phyloP scores from a whole-genome alignment of 2,113 vertebrate species.

The Morphnarchus princeps region DNA sequence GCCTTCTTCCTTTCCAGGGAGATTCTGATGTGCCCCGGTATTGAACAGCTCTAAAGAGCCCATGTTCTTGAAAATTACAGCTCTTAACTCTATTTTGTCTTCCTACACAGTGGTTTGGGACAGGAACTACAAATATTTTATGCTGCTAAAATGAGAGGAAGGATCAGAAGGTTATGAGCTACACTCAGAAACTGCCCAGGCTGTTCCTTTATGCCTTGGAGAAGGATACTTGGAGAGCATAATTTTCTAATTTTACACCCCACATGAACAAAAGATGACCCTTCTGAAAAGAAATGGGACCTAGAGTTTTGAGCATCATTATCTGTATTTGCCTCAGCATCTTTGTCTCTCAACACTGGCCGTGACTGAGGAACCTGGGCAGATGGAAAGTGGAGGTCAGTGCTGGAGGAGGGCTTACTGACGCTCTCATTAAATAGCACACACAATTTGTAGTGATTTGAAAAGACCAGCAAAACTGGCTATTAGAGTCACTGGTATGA shows the following conservation, averaged over 20 bases:
- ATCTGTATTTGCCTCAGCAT: background rate
- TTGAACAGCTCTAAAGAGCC: background rate
- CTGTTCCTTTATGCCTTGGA: background rate
- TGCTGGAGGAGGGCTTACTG: background rate
- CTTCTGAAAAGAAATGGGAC: background rate
- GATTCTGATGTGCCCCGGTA: background rate
- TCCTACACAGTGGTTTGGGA: background rate
- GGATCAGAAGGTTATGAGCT: background rate
- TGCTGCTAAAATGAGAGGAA: background rate
- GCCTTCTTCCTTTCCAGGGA: background rate
- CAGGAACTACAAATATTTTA: background rate
- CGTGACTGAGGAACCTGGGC: background rate
- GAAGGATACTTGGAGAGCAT: background rate
- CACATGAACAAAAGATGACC: background rate
- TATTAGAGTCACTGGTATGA: background rate
- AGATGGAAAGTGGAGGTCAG: background rate
- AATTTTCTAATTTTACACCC: background rate
- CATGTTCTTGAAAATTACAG: background rate
- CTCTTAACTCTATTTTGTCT: background rate
- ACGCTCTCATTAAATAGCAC: background rate
- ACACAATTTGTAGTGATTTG: background rate
- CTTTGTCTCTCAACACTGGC: background rate
- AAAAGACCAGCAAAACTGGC: background rate
- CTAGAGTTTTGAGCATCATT: background rate
- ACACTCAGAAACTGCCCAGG: background rate